Evolutionary conservation across 2,888 invertebrate species (phyloP).

Genomic region (Clistopyga incitator): DNA sequence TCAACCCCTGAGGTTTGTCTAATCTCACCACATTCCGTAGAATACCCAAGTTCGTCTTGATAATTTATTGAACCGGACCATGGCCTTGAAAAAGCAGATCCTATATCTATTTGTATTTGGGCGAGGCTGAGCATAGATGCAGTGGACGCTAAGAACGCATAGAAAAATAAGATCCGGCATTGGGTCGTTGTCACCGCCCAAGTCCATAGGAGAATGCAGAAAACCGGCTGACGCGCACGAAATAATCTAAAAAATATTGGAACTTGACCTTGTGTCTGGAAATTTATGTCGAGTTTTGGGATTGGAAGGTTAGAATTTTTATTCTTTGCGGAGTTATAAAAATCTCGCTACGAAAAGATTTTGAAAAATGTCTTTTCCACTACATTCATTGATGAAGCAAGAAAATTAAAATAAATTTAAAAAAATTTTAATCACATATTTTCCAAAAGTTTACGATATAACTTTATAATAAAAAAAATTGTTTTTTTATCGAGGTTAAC

Average conservation of each 20-base stretch:
- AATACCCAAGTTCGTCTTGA: neutral
- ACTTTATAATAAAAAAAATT: no score
- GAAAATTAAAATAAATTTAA: no score
- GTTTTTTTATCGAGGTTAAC: no score
- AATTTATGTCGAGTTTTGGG: neutral
- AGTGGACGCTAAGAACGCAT: neutral
- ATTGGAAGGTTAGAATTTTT: neutral
- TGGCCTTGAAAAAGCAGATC: constrained; percentile 22
- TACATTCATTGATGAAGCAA: no score
- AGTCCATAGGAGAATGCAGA: neutral
- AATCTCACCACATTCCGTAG: constrained; percentile 6
- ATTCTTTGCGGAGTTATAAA: neutral
- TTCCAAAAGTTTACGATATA: no score
- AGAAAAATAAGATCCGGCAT: constrained; percentile 39
- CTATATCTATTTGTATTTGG: constrained; percentile 9
- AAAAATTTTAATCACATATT: no score
- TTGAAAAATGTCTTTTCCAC: no score
- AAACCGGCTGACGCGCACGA: constrained; percentile 14
- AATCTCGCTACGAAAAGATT: no score
- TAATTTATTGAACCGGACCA: constrained; percentile 35
- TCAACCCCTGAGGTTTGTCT: neutral
- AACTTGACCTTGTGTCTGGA: constrained; percentile 14
- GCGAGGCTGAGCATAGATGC: neutral
- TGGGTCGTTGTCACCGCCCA: neutral
- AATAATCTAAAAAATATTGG: constrained; percentile 17